Evolutionary conservation across 2,113 vertebrate genomes (phyloP).

Genomic region (Plotosus lineatus): DNA sequence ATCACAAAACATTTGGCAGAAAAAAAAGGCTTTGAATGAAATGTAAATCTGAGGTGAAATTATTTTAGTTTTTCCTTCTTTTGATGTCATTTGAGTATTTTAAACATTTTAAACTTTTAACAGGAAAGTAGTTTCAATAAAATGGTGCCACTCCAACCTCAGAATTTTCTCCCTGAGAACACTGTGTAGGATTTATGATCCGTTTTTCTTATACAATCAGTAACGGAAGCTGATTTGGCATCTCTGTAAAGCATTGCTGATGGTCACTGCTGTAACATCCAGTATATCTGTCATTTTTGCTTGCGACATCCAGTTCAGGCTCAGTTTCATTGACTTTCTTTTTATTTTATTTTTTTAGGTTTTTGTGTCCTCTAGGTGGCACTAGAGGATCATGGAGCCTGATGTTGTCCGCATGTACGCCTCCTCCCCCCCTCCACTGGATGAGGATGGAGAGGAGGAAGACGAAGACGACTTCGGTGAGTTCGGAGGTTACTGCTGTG

Average conservation of each 20-base stretch:
- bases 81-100: too few relatives aligned
- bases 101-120: too few relatives aligned
- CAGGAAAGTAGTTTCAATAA: too few relatives aligned
- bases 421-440: slow-evolving; percentile 83
- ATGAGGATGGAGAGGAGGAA: slow-evolving; percentile 82
- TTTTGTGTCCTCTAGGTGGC: slow-evolving; percentile 66
- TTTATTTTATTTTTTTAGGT: slow-evolving; percentile 10
- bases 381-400: slow-evolving; percentile 84
- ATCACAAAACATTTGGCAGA: too few relatives aligned
- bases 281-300: neutral
- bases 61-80: too few relatives aligned
- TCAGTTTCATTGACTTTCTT: neutral
- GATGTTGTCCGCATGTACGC: slow-evolving; percentile 84
- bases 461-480: slow-evolving; percentile 89
- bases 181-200: too few relatives aligned
- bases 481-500: slow-evolving; percentile 82
- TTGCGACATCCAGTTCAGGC: neutral
- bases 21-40: too few relatives aligned
- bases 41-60: too few relatives aligned
- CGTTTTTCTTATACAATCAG: too few relatives aligned
- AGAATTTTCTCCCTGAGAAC: too few relatives aligned
- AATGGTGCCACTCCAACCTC: too few relatives aligned
- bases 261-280: neutral
- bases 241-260: too few relatives aligned
- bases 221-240: neutral